These are phyloP conservation scores for Tupaia tana DNA, from an alignment of 2,113 vertebrate genomes.

Conservation along the genomic window DNA sequence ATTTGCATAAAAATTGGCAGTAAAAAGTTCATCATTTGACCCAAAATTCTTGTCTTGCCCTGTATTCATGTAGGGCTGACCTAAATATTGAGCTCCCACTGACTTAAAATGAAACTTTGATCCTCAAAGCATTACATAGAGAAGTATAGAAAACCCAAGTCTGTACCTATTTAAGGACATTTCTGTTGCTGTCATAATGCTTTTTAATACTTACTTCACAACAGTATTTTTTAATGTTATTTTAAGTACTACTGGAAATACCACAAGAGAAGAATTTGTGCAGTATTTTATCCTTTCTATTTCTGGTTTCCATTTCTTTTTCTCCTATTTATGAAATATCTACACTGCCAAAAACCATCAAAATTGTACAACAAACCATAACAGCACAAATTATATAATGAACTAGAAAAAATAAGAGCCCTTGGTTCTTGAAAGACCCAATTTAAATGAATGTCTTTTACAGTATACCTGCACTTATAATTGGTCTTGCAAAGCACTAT, in stretches of 20 bases:
- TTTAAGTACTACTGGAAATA: slow-evolving; percentile 78
- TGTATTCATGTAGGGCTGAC: slow-evolving; percentile 50
- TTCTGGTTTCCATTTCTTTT: slow-evolving; percentile 66
- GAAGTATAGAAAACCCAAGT: slow-evolving; percentile 64
- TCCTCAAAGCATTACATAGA: slow-evolving; percentile 59
- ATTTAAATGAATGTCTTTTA: slow-evolving; percentile 7
- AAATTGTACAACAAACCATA: slow-evolving; percentile 55
- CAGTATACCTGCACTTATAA: background rate
- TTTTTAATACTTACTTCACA: slow-evolving; percentile 67
- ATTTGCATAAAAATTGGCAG: slow-evolving; percentile 55
- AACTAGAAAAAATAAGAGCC: background rate
- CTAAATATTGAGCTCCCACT: slow-evolving; percentile 62
- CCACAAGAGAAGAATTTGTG: slow-evolving; percentile 61
- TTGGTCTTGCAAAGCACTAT: background rate
- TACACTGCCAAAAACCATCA: slow-evolving; percentile 72
- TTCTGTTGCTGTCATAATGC: slow-evolving; percentile 54
- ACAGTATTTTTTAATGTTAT: slow-evolving; percentile 66
- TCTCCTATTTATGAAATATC: slow-evolving; percentile 71
- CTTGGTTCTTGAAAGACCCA: background rate
- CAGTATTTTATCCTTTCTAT: slow-evolving; percentile 69
- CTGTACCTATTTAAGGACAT: slow-evolving; percentile 70
- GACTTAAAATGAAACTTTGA: slow-evolving; percentile 77
- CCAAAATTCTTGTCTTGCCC: slow-evolving; percentile 66
- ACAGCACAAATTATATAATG: slow-evolving; percentile 52
- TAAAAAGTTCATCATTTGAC: slow-evolving; percentile 68